Base-by-base conservation (phyloP, 1,140 invertebrate genomes). In the Thrips palmi region DNA sequence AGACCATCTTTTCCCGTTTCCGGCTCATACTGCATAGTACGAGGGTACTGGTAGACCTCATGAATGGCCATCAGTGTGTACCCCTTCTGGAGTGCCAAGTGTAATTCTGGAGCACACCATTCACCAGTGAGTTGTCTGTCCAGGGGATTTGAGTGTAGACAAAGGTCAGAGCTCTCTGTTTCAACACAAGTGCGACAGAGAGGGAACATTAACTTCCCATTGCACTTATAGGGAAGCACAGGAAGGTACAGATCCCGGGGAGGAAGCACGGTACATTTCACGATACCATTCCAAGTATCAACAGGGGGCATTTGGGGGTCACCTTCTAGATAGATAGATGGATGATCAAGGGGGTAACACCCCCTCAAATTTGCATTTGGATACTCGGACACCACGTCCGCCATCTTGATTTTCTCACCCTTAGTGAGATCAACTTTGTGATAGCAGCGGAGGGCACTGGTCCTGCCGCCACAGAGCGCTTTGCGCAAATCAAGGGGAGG, bases 21-120 rank as follows among this genome's bases (percentile, higher is more conserved):
- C 7, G 4, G 25, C 23, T 49, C 41, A 24, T 29, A 45, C 11
- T 39, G 17, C 25, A 43, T 30, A 3, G 24, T 33, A 0, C 42
- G 36, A 29, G 52, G n/a, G 37, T 56, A 56, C 21, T 57, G 42
- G 49, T 54, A 60, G 10, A 60, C 49, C 45, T 62, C 55, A 25
- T 42, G 47, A 15, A 59, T 46, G 12, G 52, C 32, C 4, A 54
- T 1, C 19, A 64, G 45, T 39, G 41, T 41, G 31, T 62, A 60
- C 1, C 53, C 56, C 32, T 42, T 41, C 19, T 50, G 31, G 0
- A 55, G 17, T 0, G 60, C 58, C 37, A 53, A 49, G 19, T 37
- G 18, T 4, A 62, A 11, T 47, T 63, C 59, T 14, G 52, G 47
- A 7, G 47, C 44, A 0, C 53, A 49, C 51, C 54, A 62, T 3